Evolutionary conservation across 2,113 vertebrate genomes (phyloP).

Genomic region (Phrynosoma blainvillii): DNA sequence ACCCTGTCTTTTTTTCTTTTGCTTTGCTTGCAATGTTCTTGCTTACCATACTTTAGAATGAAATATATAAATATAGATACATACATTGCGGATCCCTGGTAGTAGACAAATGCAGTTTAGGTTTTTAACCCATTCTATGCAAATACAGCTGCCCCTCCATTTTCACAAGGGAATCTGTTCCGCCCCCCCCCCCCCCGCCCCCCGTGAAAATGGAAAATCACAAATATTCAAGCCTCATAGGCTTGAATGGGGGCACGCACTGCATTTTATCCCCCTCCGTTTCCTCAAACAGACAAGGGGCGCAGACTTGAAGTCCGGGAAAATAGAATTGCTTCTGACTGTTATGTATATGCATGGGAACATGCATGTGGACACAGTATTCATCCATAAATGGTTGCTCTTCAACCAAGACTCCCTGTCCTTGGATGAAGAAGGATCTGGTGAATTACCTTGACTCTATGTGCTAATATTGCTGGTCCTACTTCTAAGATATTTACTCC

Average conservation of each 20-base stretch:
- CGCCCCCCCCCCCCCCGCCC: too few relatives aligned
- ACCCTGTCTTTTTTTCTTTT: slow-evolving; percentile 1
- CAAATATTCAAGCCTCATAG: too few relatives aligned
- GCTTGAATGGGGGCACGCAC: too few relatives aligned
- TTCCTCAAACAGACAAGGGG: too few relatives aligned
- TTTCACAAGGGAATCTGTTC: too few relatives aligned
- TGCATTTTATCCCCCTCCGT: too few relatives aligned
- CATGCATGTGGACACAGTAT: neutral
- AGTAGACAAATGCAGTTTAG: slow-evolving; percentile 42
- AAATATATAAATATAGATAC: neutral
- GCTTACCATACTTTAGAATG: slow-evolving; percentile 41
- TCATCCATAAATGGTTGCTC: neutral
- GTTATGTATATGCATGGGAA: slow-evolving; percentile 8
- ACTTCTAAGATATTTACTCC: slow-evolving; percentile 16
- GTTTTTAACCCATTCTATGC: slow-evolving; percentile 32
- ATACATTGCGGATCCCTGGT: slow-evolving; percentile 35
- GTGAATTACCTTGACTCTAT: neutral
- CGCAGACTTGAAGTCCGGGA: too few relatives aligned
- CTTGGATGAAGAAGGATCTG: neutral
- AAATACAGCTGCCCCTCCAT: too few relatives aligned
- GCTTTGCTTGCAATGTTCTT: neutral
- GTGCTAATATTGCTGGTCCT: neutral
- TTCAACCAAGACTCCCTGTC: slow-evolving; percentile 7
- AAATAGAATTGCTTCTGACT: neutral
- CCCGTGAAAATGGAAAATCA: too few relatives aligned